Conservation (phyloP, 2,888 invertebrate species). For the Noctua comes region DNA sequence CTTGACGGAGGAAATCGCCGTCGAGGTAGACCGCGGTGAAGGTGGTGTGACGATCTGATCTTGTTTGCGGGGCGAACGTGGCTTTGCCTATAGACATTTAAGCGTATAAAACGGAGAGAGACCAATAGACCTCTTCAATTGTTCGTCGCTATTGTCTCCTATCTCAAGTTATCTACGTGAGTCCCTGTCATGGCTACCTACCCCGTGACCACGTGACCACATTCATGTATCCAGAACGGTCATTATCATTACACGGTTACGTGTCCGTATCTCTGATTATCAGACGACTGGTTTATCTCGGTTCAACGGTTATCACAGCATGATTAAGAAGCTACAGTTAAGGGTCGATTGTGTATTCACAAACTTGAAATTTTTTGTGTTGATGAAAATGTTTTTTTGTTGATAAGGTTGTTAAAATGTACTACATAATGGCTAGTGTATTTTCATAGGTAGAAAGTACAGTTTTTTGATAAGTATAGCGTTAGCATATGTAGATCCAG, state of each 20-base stretch:
- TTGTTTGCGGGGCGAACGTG: no score
- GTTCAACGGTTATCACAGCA: conserved; percentile 70
- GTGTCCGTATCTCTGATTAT: conserved; percentile 74
- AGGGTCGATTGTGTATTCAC: conserved; percentile 59
- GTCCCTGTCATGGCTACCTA: background rate
- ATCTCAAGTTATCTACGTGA: background rate
- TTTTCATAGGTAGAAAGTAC: background rate
- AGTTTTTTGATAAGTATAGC: background rate
- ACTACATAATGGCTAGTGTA: background rate
- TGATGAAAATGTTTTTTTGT: conserved; percentile 14
- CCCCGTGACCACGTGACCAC: conserved; percentile 39
- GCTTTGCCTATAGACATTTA: no score
- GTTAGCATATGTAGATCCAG: no score
- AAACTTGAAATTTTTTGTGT: conserved; percentile 39
- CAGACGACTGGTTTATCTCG: conserved; percentile 69
- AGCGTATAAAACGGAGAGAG: rapidly evolving
- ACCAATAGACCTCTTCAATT: background rate
- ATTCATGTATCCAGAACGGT: conserved; percentile 32
- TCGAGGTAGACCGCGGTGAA: no score
- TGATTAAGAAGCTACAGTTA: conserved; percentile 63
- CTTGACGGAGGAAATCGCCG: no score
- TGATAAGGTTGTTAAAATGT: conserved; percentile 19
- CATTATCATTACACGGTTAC: conserved; percentile 59
- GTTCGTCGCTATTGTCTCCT: no score
- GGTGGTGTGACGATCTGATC: no score